A percentile compares a stretch with the other conserved stretches of the same genome.
These are phyloP conservation scores for Periparus ater DNA, from an alignment of 2,797 vertebrate genomes.

Conservation along the genomic window DNA sequence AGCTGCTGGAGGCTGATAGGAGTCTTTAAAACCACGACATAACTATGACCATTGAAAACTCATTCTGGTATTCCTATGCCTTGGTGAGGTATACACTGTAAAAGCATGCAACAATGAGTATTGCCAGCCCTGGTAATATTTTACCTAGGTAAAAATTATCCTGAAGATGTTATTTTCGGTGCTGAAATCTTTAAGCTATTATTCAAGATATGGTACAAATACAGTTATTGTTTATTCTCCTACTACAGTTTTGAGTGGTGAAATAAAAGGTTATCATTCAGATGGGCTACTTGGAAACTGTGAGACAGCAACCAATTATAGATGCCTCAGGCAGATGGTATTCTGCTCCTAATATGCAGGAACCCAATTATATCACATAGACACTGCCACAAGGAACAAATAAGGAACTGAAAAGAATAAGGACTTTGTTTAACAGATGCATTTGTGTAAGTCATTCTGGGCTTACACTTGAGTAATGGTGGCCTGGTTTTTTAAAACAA, in stretches of 20 bases:
- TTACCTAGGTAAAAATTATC: not conserved
- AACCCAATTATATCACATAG: not conserved
- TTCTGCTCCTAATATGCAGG: not conserved
- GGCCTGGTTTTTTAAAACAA: not conserved
- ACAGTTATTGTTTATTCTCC: not conserved
- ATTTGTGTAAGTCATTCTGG: not conserved
- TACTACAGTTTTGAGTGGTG: not conserved
- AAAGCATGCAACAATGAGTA: not conserved
- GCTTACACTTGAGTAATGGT: not conserved
- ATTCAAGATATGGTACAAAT: not conserved
- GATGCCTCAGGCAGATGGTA: not conserved
- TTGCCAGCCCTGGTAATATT: not conserved
- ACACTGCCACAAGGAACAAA: not conserved
- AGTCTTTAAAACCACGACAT: too few species aligned
- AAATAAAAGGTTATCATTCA: not conserved
- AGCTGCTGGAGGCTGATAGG: too few species aligned
- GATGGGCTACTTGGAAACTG: not conserved
- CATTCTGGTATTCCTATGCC: not conserved
- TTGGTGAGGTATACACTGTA: not conserved
- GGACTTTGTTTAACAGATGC: not conserved
- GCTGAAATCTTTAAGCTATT: not conserved
- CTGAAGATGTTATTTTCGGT: not conserved
- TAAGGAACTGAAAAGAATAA: not conserved
- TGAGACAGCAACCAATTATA: not conserved
- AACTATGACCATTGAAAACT: not conserved